phyloP scores from a whole-genome alignment of 2,797 vertebrate species.

The Takifugu rubripes region DNA sequence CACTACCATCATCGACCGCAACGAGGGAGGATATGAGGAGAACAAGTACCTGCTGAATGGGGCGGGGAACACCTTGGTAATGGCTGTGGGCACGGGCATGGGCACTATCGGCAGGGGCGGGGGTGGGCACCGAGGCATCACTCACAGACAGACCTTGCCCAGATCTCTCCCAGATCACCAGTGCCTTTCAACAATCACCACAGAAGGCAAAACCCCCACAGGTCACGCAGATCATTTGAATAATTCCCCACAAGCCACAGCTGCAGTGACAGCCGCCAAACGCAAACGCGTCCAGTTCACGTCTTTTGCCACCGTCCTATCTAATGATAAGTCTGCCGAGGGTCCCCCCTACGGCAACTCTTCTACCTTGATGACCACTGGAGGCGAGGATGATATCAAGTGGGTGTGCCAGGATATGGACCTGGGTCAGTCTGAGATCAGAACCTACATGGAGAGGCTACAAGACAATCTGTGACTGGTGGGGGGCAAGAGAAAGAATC shows the following conservation, averaged over 20 bases:
- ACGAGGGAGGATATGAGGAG: slow-evolving; percentile 86
- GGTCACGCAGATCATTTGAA: slow-evolving; percentile 79
- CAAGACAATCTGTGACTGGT: slow-evolving; percentile 94
- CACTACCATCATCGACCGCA: slow-evolving; percentile 86
- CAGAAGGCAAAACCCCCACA: slow-evolving; percentile 79
- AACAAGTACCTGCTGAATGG: slow-evolving; percentile 93
- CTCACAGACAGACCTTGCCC: slow-evolving; percentile 83
- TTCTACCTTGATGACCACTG: slow-evolving; percentile 74
- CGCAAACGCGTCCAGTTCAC: slow-evolving; percentile 97
- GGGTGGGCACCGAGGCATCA: slow-evolving; percentile 64
- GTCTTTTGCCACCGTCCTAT: slow-evolving; percentile 92
- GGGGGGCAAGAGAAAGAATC: slow-evolving; percentile 30
- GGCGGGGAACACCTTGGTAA: slow-evolving; percentile 57
- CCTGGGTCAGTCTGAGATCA: slow-evolving; percentile 90
- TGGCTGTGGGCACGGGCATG: slow-evolving; percentile 56
- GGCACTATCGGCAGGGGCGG: slow-evolving; percentile 55
- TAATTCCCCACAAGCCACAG: slow-evolving; percentile 77
- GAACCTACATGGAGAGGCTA: slow-evolving; percentile 96
- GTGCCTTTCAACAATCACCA: slow-evolving; percentile 69
- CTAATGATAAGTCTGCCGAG: slow-evolving; percentile 77
- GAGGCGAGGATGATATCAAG: slow-evolving; percentile 92
- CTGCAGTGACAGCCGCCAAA: slow-evolving; percentile 77
- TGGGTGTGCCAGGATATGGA: slow-evolving; percentile 98
- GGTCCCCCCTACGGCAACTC: slow-evolving; percentile 62
- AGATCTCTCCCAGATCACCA: slow-evolving; percentile 79